Evolutionary conservation across 2,888 invertebrate species (phyloP).

Genomic region (Chrysolina oricalcia): DNA sequence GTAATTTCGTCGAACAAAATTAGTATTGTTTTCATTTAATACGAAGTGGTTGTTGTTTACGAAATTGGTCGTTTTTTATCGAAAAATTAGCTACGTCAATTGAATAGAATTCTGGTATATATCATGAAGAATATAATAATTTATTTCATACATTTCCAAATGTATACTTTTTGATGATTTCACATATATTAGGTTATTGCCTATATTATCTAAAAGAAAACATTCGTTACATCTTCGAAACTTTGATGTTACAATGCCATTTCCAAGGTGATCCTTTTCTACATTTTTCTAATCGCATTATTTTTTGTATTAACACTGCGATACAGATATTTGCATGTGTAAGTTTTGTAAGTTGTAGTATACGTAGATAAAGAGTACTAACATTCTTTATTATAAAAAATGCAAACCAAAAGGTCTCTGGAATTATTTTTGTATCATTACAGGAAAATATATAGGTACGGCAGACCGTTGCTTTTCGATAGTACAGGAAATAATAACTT

Average conservation of each 20-base stretch:
- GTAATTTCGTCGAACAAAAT: slow-evolving; percentile 38
- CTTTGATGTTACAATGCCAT: slow-evolving; percentile 23
- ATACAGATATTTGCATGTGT: slow-evolving; percentile 49
- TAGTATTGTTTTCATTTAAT: slow-evolving; percentile 21
- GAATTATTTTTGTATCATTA: slow-evolving; percentile 44
- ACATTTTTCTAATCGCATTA: slow-evolving; percentile 46
- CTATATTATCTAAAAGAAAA: too few relatives aligned
- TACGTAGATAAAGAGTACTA: slow-evolving; percentile 59
- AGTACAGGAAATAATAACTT: slow-evolving; percentile 17
- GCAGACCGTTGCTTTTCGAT: slow-evolving; percentile 38
- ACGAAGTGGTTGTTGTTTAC: not conserved
- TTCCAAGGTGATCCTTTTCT: slow-evolving; percentile 47
- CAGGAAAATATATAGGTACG: slow-evolving; percentile 45
- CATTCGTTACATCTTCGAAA: not conserved
- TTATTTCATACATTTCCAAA: too few relatives aligned
- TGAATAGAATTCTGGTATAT: too few relatives aligned
- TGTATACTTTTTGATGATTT: too few relatives aligned
- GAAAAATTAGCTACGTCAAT: not conserved
- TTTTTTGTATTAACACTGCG: slow-evolving; percentile 47
- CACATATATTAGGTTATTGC: too few relatives aligned
- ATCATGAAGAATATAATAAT: too few relatives aligned
- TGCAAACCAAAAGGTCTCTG: slow-evolving; percentile 51
- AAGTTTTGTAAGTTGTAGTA: slow-evolving; percentile 64
- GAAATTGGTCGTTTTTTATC: not conserved
- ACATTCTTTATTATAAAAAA: slow-evolving; percentile 52